Conservation (phyloP, 2,113 vertebrate genomes). For the Fregetta grallaria region DNA sequence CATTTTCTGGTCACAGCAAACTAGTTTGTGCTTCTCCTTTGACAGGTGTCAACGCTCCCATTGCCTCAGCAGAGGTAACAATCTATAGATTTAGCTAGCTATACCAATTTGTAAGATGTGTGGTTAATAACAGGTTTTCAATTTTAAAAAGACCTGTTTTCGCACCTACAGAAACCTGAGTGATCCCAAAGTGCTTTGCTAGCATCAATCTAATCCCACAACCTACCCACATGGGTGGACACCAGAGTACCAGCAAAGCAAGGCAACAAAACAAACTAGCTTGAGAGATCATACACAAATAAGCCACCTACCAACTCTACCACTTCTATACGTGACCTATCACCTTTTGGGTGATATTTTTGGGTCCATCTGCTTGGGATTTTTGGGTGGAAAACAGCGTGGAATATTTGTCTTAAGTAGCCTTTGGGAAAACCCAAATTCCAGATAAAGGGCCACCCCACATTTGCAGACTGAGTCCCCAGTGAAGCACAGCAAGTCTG, state of each 20-base stretch:
- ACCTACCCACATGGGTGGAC: background rate
- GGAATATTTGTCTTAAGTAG: background rate
- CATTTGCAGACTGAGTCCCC: background rate
- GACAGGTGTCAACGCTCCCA: background rate
- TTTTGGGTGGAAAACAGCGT: background rate
- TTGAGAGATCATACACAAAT: background rate
- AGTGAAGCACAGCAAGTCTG: background rate
- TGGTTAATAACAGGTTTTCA: constrained; percentile 26
- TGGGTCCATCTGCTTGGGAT: background rate
- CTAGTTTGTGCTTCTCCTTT: background rate
- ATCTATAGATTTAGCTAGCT: background rate
- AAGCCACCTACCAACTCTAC: background rate
- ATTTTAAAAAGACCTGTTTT: background rate
- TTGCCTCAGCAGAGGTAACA: background rate
- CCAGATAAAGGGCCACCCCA: background rate
- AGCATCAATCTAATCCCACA: background rate
- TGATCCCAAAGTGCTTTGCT: constrained; percentile 7
- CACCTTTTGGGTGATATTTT: background rate
- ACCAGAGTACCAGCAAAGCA: background rate
- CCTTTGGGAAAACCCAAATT: background rate
- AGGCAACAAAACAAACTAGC: background rate
- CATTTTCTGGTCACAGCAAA: background rate
- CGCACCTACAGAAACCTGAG: constrained; percentile 11
- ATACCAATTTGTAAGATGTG: background rate
- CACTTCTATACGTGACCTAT: background rate